Conservation (phyloP, 2,797 vertebrate genomes). For the Hippocampus kuda region DNA sequence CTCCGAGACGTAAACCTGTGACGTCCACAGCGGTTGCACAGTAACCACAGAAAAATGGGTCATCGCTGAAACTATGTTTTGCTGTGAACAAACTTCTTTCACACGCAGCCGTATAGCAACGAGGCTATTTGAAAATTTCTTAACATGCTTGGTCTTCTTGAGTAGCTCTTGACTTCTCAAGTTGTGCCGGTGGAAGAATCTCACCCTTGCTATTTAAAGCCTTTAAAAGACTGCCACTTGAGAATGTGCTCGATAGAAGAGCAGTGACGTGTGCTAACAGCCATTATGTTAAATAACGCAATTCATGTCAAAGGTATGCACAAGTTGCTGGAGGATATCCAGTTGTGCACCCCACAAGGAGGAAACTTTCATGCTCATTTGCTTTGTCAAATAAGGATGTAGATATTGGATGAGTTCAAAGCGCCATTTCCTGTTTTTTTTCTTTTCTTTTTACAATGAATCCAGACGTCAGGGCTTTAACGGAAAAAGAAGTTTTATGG, state of each 20-base stretch:
- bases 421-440: neutral
- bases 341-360: neutral
- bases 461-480: too few relatives aligned
- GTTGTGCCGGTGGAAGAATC: neutral
- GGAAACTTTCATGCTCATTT: constrained; percentile 9
- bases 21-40: constrained; percentile 14
- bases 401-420: neutral
- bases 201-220: constrained; percentile 15
- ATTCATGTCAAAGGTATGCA: neutral
- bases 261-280: neutral
- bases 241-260: constrained; percentile 10
- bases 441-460: too few relatives aligned
- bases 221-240: constrained; percentile 12
- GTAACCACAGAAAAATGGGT: constrained; percentile 12
- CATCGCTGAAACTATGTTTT: neutral
- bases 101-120: neutral
- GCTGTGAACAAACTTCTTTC: neutral
- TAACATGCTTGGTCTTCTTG: neutral
- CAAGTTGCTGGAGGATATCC: too few relatives aligned
- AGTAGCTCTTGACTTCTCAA: constrained; percentile 2
- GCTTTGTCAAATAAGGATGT: constrained; percentile 1
- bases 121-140: neutral
- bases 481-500: too few relatives aligned
- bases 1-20: constrained; percentile 9
- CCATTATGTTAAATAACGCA: neutral